Percentiles rank a stretch among this genome's conserved stretches.
Conservation (phyloP, 2,797 vertebrate species). For the Cyprinodon diabolis region DNA sequence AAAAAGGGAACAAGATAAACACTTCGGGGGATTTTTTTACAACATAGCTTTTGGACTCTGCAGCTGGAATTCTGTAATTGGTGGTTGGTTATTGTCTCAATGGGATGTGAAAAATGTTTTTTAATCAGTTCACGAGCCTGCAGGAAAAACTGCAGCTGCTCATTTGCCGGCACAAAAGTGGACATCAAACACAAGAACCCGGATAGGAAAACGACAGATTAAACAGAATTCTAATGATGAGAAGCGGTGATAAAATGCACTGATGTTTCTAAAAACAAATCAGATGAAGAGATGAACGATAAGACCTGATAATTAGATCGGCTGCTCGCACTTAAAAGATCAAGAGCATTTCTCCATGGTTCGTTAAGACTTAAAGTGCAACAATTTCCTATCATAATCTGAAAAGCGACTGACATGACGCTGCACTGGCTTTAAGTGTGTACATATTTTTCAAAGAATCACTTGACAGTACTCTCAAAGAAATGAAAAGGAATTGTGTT, state of each 20-base stretch:
- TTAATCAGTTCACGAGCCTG: constrained; percentile 40
- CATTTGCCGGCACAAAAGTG: constrained; percentile 27
- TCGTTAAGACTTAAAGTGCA: constrained; percentile 19
- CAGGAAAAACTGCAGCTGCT: constrained; percentile 19
- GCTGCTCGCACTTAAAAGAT: constrained; percentile 26
- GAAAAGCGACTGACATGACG: neutral
- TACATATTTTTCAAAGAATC: neutral
- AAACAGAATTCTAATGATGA: constrained; percentile 31
- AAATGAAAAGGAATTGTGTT: neutral
- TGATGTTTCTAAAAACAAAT: constrained; percentile 22
- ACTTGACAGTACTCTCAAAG: neutral
- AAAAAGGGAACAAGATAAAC: constrained; percentile 20
- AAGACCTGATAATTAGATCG: constrained; percentile 35
- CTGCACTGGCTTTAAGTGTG: neutral
- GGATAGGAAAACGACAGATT: constrained; percentile 37
- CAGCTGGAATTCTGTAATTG: constrained; percentile 46
- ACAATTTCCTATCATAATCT: constrained; percentile 13
- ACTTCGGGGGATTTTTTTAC: constrained; percentile 40
- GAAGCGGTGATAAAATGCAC: constrained; percentile 44
- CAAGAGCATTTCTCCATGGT: constrained; percentile 32
- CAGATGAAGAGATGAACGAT: constrained; percentile 37
- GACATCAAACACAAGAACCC: constrained; percentile 22
- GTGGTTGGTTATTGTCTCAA: constrained; percentile 31
- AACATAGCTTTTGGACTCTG: constrained; percentile 41
- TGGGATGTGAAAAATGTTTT: constrained; percentile 33